A percentile compares a stretch with the other conserved stretches of the same genome.
phyloP scores from a whole-genome alignment of 2,888 invertebrate genomes.

The Pyrochroa serraticornis region DNA sequence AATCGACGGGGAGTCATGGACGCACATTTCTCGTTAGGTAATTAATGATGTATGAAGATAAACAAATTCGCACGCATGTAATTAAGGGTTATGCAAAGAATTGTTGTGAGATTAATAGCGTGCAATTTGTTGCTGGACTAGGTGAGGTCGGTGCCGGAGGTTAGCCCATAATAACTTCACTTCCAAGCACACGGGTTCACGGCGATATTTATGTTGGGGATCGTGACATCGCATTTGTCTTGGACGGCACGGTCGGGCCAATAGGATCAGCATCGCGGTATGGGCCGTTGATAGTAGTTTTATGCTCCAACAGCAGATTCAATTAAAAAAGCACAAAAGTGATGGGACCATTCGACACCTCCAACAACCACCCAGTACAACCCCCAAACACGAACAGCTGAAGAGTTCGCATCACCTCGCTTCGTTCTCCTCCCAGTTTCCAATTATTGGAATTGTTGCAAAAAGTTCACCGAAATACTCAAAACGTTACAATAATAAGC shows the following conservation, averaged over 20 bases:
- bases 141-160: conserved; percentile 51
- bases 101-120: conserved; percentile 50
- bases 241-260: conserved; percentile 43
- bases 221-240: conserved; percentile 55
- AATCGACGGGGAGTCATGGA: conserved; percentile 31
- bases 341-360: background rate
- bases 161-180: conserved; percentile 53
- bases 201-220: conserved; percentile 54
- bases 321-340: conserved; percentile 40
- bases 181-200: conserved; percentile 48
- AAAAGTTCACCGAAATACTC: too few species aligned
- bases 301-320: conserved; percentile 44
- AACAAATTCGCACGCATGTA: background rate
- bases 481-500: too few species aligned
- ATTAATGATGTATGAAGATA: conserved; percentile 9
- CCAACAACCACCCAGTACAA: too few species aligned
- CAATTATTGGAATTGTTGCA: too few species aligned
- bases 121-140: conserved; percentile 51
- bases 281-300: conserved; percentile 43
- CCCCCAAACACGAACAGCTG: too few species aligned
- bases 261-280: conserved; percentile 39
- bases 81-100: conserved; percentile 36
- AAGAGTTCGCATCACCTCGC: too few species aligned
- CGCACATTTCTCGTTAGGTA: background rate
- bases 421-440: too few species aligned